phyloP scores from a whole-genome alignment of 2,797 vertebrate species.

The Graptemys geographica region DNA sequence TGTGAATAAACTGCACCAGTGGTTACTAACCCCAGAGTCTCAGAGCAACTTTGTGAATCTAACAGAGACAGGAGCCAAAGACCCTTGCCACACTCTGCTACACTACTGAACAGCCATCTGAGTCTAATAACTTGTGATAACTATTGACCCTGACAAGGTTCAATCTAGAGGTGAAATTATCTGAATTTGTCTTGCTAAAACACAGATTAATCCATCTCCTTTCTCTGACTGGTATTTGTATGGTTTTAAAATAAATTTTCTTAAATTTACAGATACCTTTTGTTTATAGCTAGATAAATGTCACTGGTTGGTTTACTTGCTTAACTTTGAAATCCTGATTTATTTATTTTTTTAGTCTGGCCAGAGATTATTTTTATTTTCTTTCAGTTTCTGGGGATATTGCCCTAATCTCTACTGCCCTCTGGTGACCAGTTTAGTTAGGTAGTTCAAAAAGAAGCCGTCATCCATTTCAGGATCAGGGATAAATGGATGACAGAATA shows the following conservation, averaged over 20 bases:
- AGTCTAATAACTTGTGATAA: accelerated
- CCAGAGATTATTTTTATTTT: constrained; percentile 53
- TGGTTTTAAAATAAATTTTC: constrained; percentile 24
- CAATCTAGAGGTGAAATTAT: constrained; percentile 28
- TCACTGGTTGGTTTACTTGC: constrained; percentile 24
- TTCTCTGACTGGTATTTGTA: neutral
- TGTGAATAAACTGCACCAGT: too few relatives aligned
- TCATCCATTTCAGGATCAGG: neutral
- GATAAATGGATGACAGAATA: neutral
- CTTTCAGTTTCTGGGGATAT: neutral
- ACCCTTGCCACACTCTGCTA: too few relatives aligned
- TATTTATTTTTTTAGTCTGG: constrained; percentile 50
- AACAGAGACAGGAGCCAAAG: too few relatives aligned
- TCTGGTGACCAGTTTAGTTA: neutral
- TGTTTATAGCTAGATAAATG: neutral
- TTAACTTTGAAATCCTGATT: constrained; percentile 52
- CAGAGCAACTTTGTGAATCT: too few relatives aligned
- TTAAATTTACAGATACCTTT: neutral
- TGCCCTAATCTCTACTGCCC: constrained; percentile 3
- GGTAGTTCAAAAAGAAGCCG: accelerated
- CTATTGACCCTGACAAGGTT: neutral
- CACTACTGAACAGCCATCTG: neutral
- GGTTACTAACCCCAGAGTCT: too few relatives aligned
- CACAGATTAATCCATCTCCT: neutral
- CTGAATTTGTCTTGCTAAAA: constrained; percentile 27